A percentile compares a stretch with the other conserved stretches of the same genome.
Conservation (phyloP, 2,797 vertebrate species). For the Acrossocheilus fasciatus region DNA sequence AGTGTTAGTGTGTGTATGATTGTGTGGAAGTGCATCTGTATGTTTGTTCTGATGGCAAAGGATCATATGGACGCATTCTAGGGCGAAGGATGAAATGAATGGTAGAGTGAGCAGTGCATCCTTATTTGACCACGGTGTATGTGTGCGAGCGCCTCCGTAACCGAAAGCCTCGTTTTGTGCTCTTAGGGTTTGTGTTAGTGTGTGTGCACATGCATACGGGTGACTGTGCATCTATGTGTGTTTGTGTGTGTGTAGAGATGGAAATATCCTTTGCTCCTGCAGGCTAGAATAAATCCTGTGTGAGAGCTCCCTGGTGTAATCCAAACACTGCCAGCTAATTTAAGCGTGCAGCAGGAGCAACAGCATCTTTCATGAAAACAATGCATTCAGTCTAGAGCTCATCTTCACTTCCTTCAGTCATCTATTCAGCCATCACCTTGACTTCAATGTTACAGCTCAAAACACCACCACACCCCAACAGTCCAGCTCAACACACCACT, state of each 20-base stretch:
- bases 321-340: slow-evolving; percentile 86
- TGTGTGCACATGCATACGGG: background rate
- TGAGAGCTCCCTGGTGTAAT: slow-evolving; percentile 81
- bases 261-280: slow-evolving; percentile 76
- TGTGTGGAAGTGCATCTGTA: slow-evolving; percentile 23
- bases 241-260: slow-evolving; percentile 62
- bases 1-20: slow-evolving; percentile 32
- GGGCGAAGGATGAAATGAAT: slow-evolving; percentile 18
- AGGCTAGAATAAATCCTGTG: slow-evolving; percentile 79
- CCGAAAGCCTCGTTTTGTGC: slow-evolving; percentile 19
- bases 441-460: slow-evolving; percentile 4
- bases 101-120: slow-evolving; percentile 8
- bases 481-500: background rate
- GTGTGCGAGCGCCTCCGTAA: slow-evolving; percentile 7
- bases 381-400: slow-evolving; percentile 67
- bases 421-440: slow-evolving; percentile 24
- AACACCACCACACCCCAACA: background rate
- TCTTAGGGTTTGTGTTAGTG: slow-evolving; percentile 25
- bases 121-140: slow-evolving; percentile 34
- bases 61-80: slow-evolving; percentile 32
- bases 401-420: slow-evolving; percentile 30
- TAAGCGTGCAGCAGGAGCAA: slow-evolving; percentile 78
- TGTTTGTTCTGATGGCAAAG: slow-evolving; percentile 39
- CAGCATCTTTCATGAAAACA: slow-evolving; percentile 81
- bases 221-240: slow-evolving; percentile 50